Evolutionary conservation across 2,113 vertebrate genomes (phyloP).

Genomic region (Phalacrocorax carbo): DNA sequence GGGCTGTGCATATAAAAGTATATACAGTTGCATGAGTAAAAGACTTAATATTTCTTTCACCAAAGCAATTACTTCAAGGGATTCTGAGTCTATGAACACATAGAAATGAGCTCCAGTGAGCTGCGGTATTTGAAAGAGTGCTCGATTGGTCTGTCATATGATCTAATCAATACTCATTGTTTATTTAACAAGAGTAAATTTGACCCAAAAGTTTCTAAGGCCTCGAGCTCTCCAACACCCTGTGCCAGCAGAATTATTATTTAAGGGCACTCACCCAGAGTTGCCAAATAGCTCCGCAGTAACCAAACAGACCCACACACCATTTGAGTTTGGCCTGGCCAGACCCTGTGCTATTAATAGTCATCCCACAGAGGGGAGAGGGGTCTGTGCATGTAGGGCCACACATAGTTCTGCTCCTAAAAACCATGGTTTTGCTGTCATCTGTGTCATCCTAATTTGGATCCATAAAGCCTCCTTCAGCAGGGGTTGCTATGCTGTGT

Average conservation of each 20-base stretch:
- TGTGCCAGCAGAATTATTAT: not conserved
- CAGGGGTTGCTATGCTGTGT: not conserved
- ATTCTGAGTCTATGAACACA: not conserved
- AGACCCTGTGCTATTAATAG: not conserved
- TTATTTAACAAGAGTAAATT: conserved; percentile 31
- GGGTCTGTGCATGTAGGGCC: not conserved
- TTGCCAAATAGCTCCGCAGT: not conserved
- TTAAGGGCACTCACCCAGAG: not conserved
- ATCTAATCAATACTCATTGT: conserved; percentile 2
- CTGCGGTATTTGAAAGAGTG: not conserved
- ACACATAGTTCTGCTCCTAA: not conserved
- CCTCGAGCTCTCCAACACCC: not conserved
- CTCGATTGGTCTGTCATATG: not conserved
- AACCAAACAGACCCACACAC: not conserved
- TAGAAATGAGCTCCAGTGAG: not conserved
- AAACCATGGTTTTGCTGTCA: not conserved
- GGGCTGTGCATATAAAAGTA: not conserved
- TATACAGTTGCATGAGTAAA: not conserved
- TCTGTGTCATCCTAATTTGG: not conserved
- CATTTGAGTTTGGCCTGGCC: not conserved
- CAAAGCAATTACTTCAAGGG: not conserved
- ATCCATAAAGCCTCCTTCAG: not conserved
- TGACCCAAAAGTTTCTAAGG: conserved; percentile 6
- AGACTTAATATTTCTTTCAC: not conserved
- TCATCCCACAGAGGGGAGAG: not conserved